phyloP scores from a whole-genome alignment of 2,888 invertebrate species.

The Plebejus argus region DNA sequence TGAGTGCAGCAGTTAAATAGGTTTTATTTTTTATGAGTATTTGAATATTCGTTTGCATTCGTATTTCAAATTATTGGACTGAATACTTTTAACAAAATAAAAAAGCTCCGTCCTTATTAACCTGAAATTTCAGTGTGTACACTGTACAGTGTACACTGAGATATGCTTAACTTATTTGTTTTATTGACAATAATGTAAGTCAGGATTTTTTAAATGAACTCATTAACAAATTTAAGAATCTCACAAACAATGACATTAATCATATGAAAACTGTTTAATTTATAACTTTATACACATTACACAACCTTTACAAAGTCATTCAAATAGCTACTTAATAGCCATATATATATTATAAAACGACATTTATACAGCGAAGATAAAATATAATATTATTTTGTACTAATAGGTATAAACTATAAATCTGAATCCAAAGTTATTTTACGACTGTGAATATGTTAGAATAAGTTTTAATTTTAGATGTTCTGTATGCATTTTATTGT shows the following conservation, averaged over 20 bases:
- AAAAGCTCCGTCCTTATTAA: background rate
- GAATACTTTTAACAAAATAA: background rate
- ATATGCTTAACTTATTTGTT: background rate
- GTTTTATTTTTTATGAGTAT: background rate
- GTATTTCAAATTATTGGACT: background rate
- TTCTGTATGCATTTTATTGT: background rate
- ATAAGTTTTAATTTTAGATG: conserved; percentile 2
- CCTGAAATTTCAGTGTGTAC: background rate
- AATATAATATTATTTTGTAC: conserved; percentile 11
- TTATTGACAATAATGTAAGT: background rate
- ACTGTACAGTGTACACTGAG: too few relatives aligned
- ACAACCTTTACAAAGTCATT: background rate
- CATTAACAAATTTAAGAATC: background rate
- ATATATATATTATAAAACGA: background rate
- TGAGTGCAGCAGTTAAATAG: too few relatives aligned
- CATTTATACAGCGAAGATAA: background rate
- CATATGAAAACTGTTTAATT: conserved; percentile 8
- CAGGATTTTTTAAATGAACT: background rate
- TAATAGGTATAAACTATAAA: conserved; percentile 16
- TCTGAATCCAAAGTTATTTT: conserved; percentile 27
- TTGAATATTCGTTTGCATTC: background rate
- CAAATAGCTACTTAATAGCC: background rate
- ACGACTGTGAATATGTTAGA: conserved; percentile 27
- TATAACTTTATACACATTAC: background rate
- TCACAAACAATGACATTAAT: background rate